Conservation (phyloP, 2,797 vertebrate genomes). For the Myiotriccus ornatus region DNA sequence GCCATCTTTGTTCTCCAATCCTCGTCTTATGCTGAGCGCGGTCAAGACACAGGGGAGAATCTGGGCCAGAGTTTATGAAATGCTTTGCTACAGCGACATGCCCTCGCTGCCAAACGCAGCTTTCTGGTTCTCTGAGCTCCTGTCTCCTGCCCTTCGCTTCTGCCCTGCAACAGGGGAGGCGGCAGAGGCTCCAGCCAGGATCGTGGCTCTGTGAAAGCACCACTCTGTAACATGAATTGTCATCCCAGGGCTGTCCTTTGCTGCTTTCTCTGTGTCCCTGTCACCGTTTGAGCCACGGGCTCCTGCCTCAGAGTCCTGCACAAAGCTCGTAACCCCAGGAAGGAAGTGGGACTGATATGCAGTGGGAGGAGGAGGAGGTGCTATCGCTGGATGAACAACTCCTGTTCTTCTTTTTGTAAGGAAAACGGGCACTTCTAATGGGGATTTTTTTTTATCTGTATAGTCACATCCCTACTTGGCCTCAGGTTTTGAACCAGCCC, state of each 20-base stretch:
- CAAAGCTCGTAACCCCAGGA: background rate
- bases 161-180: background rate
- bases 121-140: background rate
- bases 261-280: background rate
- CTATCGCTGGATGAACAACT: background rate
- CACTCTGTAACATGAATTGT: background rate
- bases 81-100: background rate
- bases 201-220: background rate
- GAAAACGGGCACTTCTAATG: background rate
- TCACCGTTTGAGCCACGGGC: rapidly evolving
- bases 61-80: slow-evolving; percentile 12
- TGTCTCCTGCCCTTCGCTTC: background rate
- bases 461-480: background rate
- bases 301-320: background rate
- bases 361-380: background rate
- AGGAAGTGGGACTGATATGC: background rate
- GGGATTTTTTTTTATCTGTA: rapidly evolving
- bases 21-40: rapidly evolving
- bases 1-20: slow-evolving; percentile 56
- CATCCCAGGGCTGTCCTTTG: background rate
- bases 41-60: background rate
- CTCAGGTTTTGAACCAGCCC: background rate
- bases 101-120: background rate
- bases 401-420: background rate
- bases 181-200: background rate